Conservation (phyloP, 1,140 invertebrate species). For the Diuraphis noxia region DNA sequence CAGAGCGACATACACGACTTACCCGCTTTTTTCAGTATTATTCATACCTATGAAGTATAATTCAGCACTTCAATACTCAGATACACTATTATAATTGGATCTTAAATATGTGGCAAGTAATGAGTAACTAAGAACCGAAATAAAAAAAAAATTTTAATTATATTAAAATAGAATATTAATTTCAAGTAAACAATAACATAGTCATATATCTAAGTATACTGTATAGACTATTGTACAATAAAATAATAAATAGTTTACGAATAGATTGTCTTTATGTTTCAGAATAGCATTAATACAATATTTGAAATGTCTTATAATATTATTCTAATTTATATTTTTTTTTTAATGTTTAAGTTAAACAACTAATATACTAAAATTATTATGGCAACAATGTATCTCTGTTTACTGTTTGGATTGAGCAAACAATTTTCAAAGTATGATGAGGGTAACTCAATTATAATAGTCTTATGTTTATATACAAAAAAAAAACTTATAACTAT, state of each 20-base stretch:
- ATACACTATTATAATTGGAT: not conserved
- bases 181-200: not conserved
- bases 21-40: not conserved
- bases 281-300: not conserved
- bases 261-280: not conserved
- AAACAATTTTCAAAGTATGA: constrained; percentile 18
- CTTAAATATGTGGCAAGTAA: not conserved
- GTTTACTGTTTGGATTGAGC: not conserved
- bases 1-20: too few species aligned
- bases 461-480: not conserved
- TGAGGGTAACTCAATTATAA: constrained; percentile 19
- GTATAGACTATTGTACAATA: not conserved
- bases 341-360: not conserved
- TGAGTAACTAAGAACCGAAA: not conserved
- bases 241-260: not conserved
- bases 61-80: not conserved
- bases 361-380: constrained; percentile 7
- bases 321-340: not conserved
- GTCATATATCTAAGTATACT: not conserved
- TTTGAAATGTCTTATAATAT: not conserved
- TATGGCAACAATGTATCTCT: constrained; percentile 5
- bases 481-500: constrained; percentile 2
- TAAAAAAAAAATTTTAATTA: not conserved
- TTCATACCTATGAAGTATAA: not conserved
- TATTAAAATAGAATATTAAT: not conserved